Evolutionary conservation across 1,140 invertebrate genomes (phyloP), one percentile per base, ranked within the genome.

Genomic region (Leptinotarsa texana): DNA sequence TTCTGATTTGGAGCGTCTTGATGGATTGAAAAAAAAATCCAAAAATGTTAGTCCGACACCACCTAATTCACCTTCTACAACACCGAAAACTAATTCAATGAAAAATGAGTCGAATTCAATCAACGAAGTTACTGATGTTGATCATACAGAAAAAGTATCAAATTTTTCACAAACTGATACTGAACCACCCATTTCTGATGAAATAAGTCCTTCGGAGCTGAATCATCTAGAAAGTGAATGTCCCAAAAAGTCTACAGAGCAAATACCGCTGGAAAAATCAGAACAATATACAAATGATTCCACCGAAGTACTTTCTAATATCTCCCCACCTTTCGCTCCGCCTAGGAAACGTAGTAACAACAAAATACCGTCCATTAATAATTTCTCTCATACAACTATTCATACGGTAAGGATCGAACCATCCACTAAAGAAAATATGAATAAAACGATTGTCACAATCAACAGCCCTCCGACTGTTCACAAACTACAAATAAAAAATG

Each of bases 401-500:
- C 48, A 71, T n/a, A 48, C 71, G 6, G 49, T 78, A 4, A 78
- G 76, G 63, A 73, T 80, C 27, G 77, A 80, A 24, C 15, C 75
- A 21, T 74, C 71, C 48, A 67, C 33, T 33, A 15, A n/a, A 18
- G 71, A 75, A 11, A 75, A 17, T 75, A 65, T 61, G 33, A 85
- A 85, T 66, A 83, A 80, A 75, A 85, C 84, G 3, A 74, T 85
- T 17, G 80, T 85, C 8, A 79, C 82, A 79, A 85, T 85, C 42
- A 85, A 83, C 18, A 81, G 81, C 22, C 75, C 80, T 6, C 80
- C 85, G 18, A 78, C 88, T 33, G 86, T 90, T 22, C 90, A 91
- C 82, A 87, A 89, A 80, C 80, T 91, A 5, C 89, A 90, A 81
- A 88, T 91, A 63, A 88, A 86, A 83, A 83, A 88, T 78, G 85